These are phyloP conservation scores for Calliphora vicina DNA, from an alignment of 1,140 invertebrate genomes.

Conservation along the genomic window DNA sequence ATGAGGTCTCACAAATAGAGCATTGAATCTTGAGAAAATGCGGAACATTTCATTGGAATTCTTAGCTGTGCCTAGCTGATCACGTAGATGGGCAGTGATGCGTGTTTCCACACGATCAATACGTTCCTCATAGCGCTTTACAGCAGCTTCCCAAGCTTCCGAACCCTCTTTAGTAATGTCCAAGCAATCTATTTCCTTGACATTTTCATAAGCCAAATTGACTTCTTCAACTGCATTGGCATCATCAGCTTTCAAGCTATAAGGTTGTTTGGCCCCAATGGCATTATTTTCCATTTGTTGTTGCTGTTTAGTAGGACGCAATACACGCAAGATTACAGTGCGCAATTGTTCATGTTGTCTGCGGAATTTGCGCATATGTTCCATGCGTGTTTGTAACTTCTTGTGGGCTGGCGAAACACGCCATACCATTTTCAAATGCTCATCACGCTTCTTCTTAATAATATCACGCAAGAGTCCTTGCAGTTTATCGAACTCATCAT, in stretches of 20 bases:
- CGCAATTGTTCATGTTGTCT: constrained; percentile 97
- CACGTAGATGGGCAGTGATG: constrained; percentile 94
- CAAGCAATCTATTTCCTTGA: constrained; percentile 98
- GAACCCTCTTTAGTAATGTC: constrained; percentile 96
- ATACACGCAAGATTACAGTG: constrained; percentile 94
- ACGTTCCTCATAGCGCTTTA: constrained; percentile 94
- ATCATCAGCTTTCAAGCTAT: constrained; percentile 83
- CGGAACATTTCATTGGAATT: constrained; percentile 99
- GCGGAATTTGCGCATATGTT: constrained; percentile 96
- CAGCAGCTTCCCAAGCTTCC: constrained; percentile 97
- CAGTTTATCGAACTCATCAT: constrained; percentile 98
- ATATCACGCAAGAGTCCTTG: constrained; percentile 89
- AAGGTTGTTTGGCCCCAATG: constrained; percentile 63
- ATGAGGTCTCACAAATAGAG: constrained; percentile 96
- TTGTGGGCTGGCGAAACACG: constrained; percentile 94
- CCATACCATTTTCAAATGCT: constrained; percentile 98
- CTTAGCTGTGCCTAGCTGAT: constrained; percentile 97
- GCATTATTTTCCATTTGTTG: constrained; percentile 49
- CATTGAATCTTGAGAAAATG: constrained; percentile 98
- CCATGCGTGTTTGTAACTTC: constrained; percentile 91
- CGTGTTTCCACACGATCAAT: constrained; percentile 97
- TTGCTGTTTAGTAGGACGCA: constrained; percentile 75
- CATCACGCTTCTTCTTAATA: constrained; percentile 96
- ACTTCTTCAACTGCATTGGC: constrained; percentile 92
- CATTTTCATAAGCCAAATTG: constrained; percentile 96